These are phyloP conservation scores for Drosophila sp. DNA, from an alignment of 1,140 invertebrate genomes.

Conservation along the genomic window DNA sequence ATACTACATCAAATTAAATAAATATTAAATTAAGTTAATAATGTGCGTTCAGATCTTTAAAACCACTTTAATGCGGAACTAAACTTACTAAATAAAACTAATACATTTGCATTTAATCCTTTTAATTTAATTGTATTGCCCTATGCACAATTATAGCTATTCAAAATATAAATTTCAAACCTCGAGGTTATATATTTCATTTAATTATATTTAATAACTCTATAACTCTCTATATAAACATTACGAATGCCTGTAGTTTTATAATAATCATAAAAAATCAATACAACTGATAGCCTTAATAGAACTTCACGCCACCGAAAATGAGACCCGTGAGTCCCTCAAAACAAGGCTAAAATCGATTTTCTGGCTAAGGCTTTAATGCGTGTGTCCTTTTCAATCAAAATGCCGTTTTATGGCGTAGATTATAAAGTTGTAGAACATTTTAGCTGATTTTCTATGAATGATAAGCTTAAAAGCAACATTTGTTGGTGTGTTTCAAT, in stretches of 20 bases:
- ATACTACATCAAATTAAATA: not conserved
- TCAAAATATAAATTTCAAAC: too few species aligned
- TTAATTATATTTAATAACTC: too few species aligned
- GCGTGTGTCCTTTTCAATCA: constrained; percentile 49
- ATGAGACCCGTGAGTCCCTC: constrained; percentile 1
- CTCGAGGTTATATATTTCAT: too few species aligned
- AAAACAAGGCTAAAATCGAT: constrained; percentile 54
- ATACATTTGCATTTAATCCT: too few species aligned
- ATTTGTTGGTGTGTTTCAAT: constrained; percentile 61
- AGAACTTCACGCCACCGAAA: constrained; percentile 11
- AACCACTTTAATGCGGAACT: too few species aligned
- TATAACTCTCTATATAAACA: too few species aligned
- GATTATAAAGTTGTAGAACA: constrained; percentile 12
- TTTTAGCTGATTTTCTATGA: constrained; percentile 42
- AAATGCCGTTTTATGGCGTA: constrained; percentile 17
- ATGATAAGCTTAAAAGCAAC: constrained; percentile 45
- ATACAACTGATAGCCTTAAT: constrained; percentile 18
- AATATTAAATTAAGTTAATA: not conserved
- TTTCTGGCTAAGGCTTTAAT: constrained; percentile 30
- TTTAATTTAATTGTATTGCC: too few species aligned
- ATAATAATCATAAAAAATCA: constrained; percentile 41
- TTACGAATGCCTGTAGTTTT: not conserved
- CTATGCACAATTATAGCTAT: too few species aligned
- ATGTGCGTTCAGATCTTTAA: too few species aligned
- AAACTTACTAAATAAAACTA: too few species aligned